A percentile compares a stretch with the other conserved stretches of the same genome.
These are phyloP conservation scores for Apolygus lucorum DNA, from an alignment of 1,140 invertebrate species.

Conservation along the genomic window DNA sequence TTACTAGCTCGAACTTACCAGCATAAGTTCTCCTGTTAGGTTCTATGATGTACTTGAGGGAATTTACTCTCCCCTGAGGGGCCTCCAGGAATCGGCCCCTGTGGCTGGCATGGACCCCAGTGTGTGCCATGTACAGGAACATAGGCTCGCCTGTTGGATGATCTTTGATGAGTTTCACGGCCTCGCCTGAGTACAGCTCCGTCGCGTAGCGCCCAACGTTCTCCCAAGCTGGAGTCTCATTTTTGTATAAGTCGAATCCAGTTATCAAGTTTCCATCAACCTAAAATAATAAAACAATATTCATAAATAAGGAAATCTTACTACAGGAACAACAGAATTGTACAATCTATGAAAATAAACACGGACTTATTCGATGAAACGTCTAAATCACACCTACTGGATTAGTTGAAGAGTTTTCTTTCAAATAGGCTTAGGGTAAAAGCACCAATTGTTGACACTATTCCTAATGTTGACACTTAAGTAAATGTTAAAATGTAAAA, in stretches of 20 bases:
- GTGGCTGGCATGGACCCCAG: conserved; percentile 55
- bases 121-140: conserved; percentile 58
- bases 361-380: no score
- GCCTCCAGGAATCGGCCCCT: conserved; percentile 50
- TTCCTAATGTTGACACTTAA: no score
- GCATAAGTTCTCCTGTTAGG: conserved; percentile 56
- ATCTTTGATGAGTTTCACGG: conserved; percentile 47
- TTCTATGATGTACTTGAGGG: conserved; percentile 55
- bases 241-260: conserved; percentile 44
- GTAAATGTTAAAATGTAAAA: no score
- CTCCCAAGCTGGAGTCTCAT: conserved; percentile 49
- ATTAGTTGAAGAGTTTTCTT: no score
- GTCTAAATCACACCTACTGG: no score
- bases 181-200: conserved; percentile 56
- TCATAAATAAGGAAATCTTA: no score
- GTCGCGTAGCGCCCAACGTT: conserved; percentile 56
- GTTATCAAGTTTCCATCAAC: not conserved
- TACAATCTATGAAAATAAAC: no score
- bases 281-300: no score
- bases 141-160: conserved; percentile 50
- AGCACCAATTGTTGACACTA: no score
- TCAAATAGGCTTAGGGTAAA: no score
- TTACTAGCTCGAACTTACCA: no score
- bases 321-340: no score
- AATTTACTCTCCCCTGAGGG: conserved; percentile 50